Evolutionary conservation across 1,140 invertebrate genomes (phyloP).

Genomic region (Mizuhopecten yessoensis): DNA sequence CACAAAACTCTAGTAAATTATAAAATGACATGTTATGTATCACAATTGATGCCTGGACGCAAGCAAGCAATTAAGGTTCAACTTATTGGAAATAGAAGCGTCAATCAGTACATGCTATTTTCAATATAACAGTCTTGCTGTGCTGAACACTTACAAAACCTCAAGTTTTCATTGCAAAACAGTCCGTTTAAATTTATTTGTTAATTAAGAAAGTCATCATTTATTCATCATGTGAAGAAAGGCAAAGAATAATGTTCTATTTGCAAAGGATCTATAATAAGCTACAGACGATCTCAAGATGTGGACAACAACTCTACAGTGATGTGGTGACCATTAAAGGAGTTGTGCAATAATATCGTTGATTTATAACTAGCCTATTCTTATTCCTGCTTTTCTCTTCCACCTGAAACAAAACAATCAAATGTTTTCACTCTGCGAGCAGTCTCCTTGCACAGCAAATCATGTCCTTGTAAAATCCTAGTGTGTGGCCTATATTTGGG

Average conservation of each 20-base stretch:
- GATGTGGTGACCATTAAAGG: neutral
- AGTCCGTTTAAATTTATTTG: neutral
- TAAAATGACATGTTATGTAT: neutral
- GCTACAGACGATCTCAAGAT: neutral
- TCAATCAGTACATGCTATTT: neutral
- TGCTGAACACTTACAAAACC: neutral
- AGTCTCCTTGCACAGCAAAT: neutral
- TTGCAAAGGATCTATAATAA: neutral
- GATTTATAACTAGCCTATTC: neutral
- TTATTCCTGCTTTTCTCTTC: neutral
- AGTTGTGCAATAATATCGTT: neutral
- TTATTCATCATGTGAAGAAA: neutral
- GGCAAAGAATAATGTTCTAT: neutral
- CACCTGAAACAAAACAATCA: neutral
- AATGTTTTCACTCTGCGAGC: neutral
- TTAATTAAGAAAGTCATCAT: neutral
- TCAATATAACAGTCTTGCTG: neutral
- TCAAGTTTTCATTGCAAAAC: neutral
- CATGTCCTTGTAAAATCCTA: neutral
- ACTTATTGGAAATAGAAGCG: neutral
- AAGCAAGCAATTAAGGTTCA: constrained; percentile 2
- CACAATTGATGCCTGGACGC: neutral
- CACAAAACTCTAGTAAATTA: neutral
- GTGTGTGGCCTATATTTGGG: neutral
- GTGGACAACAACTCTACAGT: too few species aligned